Evolutionary conservation across 2,113 vertebrate genomes (phyloP).

Genomic region (Morone saxatilis): DNA sequence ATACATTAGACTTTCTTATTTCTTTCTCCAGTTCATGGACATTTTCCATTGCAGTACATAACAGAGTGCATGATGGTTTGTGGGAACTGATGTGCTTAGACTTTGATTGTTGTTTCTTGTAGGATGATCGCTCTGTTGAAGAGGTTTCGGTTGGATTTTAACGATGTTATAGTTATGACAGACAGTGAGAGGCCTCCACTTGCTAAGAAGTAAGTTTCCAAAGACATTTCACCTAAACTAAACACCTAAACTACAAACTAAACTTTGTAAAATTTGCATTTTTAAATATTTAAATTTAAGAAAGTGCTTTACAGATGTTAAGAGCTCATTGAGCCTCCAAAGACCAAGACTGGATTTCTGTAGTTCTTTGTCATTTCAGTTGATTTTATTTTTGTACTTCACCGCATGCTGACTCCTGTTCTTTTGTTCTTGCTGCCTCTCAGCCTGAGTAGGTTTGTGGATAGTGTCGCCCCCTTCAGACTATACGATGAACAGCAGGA

Average conservation of each 20-base stretch:
- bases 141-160: conserved; percentile 82
- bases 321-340: background rate
- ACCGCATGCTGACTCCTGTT: background rate
- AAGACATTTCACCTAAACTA: background rate
- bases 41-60: background rate
- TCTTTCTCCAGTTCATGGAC: background rate
- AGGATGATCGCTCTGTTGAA: conserved; percentile 82
- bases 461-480: conserved; percentile 79
- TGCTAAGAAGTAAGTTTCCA: conserved; percentile 73
- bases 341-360: too few species aligned
- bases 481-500: conserved; percentile 76
- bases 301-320: background rate
- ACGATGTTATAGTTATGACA: conserved; percentile 83
- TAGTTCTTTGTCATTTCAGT: background rate
- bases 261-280: background rate
- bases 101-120: background rate
- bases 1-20: background rate
- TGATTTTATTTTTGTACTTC: background rate
- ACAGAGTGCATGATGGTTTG: background rate
- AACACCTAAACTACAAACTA: too few species aligned
- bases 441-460: conserved; percentile 82
- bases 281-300: background rate
- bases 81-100: background rate
- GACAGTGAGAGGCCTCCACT: conserved; percentile 80
- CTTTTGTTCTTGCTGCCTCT: background rate